Evolutionary conservation across 1,140 invertebrate genomes (phyloP), one percentile per base, ranked within the genome.

Genomic region (Chironomus tepperi): DNA sequence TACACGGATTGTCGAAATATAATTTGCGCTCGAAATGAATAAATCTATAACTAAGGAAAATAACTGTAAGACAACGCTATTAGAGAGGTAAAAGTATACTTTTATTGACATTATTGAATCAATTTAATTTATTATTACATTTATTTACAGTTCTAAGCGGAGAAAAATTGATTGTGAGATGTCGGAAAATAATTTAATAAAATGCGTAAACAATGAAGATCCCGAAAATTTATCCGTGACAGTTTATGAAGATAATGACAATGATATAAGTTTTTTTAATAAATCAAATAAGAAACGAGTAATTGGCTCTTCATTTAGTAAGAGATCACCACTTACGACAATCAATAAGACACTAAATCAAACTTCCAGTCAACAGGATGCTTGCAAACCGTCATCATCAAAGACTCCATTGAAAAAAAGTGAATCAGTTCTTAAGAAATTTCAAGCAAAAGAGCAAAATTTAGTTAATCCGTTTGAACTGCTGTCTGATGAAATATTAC

Each of bases 401-500:
- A 70, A 70, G 18, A 70, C 65, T 19, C 65, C 65, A 5, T 18
- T 21, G n/a, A 70, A 70, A 70, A 9, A 7, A 3, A 21, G 19
- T 21, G 65, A 70, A 8, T 18, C 18, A 19, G n/a, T 8, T 70
- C 7, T 5, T 19, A n/a, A 18, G 3, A 70, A 21, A 19, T 5
- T 70, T 19, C 5, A 5, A 9, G 15, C n/a, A 70, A 70, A 70
- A 10, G 65, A 19, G 12, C 16, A n/a, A 19, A 18, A 15, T 18
- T 18, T 19, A 18, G 86, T 57, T 3, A 57, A 89, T 80, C 83
- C 87, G 77, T 89, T 90, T 77, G 83, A 85, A n/a, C 83, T 84
- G 75, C 79, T 93, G 72, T 91, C 92, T 0, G 94, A 96, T 83
- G 93, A 96, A 83, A 88, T 95, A 75, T 86, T 96, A 16, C 81